Base-by-base conservation (phyloP, 2,797 vertebrate species). In the Lepidocolaptes lacrymiger region DNA sequence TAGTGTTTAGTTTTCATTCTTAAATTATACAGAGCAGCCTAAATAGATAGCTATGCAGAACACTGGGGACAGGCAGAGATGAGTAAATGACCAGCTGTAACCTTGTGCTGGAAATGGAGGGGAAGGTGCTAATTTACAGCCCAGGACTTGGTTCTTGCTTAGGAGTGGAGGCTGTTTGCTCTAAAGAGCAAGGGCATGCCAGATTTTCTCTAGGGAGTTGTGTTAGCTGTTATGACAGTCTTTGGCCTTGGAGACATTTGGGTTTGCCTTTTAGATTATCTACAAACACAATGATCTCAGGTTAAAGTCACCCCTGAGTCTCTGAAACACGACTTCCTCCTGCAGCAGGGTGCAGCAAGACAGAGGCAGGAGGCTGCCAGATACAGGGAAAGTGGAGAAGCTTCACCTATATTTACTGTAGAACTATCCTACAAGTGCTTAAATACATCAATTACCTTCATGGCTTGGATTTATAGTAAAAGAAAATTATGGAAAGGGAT, bases 1-100 rank as follows among this genome's bases (percentile, higher is more conserved):
- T 10, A 88, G 83, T 91, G 55, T 94, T 95, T 97, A 89, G 69
- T 79, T 86, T 91, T 92, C 89, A 91, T 85, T 97, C 62, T 92
- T 91, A 75, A 89, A 92, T 96, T 85, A 92, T 89, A 89, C 55
- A 69, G 80, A 66, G 48, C 66, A 87, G 77, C 83, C 71, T 94
- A 67, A 93, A 75, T 76, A 88, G 58, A 59, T 81, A 85, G 66
- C 39, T 91, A 21, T 71, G 77, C 84, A 88, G 75, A 87, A 71
- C 77, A 61, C 6, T 0, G 52, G 72, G 56, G 34, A 46, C 74
- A 78, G 79, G 63, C 93, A 48, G 19, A 59, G 59, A 76, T 89
- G 61, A 37, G n/a, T 76, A 77, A 72, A 66, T 86, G 84, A 89
- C 81, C 68, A 63, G 41, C 67, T 64, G 46, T 95, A 87, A 95